Percentiles rank a stretch among this genome's conserved stretches.
These are phyloP conservation scores for Chanos chanos DNA, from an alignment of 2,797 vertebrate species.

Conservation along the genomic window DNA sequence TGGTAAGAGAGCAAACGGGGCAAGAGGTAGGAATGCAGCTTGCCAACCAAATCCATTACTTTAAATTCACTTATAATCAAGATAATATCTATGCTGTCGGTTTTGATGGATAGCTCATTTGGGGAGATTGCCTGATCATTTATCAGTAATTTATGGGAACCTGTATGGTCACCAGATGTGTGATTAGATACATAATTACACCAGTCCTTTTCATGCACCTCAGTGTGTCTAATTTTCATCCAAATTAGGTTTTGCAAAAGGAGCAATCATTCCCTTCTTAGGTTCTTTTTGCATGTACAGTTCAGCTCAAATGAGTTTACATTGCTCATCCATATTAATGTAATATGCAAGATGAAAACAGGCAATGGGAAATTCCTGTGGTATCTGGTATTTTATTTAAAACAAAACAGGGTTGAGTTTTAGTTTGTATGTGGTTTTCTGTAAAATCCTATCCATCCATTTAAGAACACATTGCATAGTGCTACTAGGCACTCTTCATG, in stretches of 20 bases:
- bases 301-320: constrained; percentile 9
- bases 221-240: constrained; percentile 21
- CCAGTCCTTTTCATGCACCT: constrained; percentile 23
- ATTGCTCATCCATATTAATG: constrained; percentile 26
- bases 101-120: constrained; percentile 47
- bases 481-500: no score
- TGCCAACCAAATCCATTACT: constrained; percentile 23
- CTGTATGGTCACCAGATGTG: constrained; percentile 41
- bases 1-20: not conserved
- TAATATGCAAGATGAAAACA: not conserved
- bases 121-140: constrained; percentile 43
- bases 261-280: constrained; percentile 17
- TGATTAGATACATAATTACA: constrained; percentile 43
- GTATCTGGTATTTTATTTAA: no score
- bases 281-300: not conserved
- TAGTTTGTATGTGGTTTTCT: no score
- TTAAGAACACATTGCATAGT: no score
- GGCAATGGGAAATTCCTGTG: constrained; percentile 9
- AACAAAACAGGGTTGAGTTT: no score
- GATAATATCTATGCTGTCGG: constrained; percentile 41
- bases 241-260: constrained; percentile 21
- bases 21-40: constrained; percentile 12
- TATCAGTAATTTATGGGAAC: constrained; percentile 42
- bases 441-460: no score
- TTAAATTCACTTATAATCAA: constrained; percentile 39